Conservation (phyloP, 2,888 invertebrate species). For the Ophonus ardosiacus region DNA sequence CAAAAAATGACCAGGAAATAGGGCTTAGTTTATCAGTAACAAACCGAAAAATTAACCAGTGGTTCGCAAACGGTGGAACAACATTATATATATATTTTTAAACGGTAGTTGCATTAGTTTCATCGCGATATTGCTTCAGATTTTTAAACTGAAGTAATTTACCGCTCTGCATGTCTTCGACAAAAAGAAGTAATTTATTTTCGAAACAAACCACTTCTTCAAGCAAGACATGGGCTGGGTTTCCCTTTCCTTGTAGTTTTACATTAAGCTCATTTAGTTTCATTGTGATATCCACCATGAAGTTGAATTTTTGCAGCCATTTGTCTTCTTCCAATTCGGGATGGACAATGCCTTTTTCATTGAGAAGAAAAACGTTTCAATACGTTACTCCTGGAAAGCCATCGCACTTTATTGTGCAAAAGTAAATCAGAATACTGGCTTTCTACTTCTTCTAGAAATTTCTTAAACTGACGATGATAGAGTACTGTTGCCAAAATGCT, state of each 20-base stretch:
- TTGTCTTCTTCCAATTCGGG: conserved; percentile 69
- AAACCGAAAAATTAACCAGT: too few relatives aligned
- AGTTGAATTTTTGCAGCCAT: conserved; percentile 70
- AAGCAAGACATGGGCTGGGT: conserved; percentile 67
- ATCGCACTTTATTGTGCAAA: conserved; percentile 66
- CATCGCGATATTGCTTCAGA: too few relatives aligned
- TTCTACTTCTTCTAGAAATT: conserved; percentile 69
- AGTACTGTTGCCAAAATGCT: conserved; percentile 67
- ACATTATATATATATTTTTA: too few relatives aligned
- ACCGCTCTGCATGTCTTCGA: conserved; percentile 62
- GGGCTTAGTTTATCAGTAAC: too few relatives aligned
- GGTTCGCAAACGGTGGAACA: too few relatives aligned
- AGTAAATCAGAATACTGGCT: conserved; percentile 67
- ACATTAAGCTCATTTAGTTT: conserved; percentile 70
- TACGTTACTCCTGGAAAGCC: conserved; percentile 66
- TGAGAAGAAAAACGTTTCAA: conserved; percentile 68
- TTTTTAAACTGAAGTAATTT: too few relatives aligned
- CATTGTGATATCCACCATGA: conserved; percentile 70
- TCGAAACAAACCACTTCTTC: conserved; percentile 67
- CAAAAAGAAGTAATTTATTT: conserved; percentile 69
- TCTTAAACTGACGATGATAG: conserved; percentile 69
- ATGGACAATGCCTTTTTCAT: conserved; percentile 70
- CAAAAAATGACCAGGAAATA: too few relatives aligned
- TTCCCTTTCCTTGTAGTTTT: conserved; percentile 70
- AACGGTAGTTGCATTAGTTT: too few relatives aligned